These are phyloP conservation scores for Peromyscus polionotus DNA, from an alignment of 2,113 vertebrate species.

Conservation along the genomic window DNA sequence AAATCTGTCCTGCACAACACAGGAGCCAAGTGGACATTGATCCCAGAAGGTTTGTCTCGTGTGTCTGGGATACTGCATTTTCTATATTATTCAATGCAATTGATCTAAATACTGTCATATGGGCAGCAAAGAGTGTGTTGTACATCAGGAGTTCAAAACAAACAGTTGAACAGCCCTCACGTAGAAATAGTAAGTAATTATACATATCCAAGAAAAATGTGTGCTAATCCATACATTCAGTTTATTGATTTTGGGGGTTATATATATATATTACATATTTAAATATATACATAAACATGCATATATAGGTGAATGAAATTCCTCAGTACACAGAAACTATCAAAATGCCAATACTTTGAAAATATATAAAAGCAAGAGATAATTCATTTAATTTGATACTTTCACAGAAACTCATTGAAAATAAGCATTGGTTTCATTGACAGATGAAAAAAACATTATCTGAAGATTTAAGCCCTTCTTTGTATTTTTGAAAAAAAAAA, in stretches of 20 bases:
- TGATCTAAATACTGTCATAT: background rate
- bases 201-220: background rate
- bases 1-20: background rate
- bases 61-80: background rate
- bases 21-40: fast-evolving
- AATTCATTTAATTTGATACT: conserved; percentile 23
- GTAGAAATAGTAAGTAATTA: conserved; percentile 32
- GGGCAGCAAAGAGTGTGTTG: background rate
- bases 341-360: background rate
- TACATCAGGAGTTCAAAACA: background rate
- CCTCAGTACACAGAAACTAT: background rate
- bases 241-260: background rate
- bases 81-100: background rate
- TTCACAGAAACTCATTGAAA: conserved; percentile 48
- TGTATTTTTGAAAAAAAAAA: conserved; percentile 15
- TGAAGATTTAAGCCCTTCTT: conserved; percentile 40
- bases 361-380: conserved; percentile 6
- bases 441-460: background rate
- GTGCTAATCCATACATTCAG: background rate
- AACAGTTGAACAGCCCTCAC: background rate
- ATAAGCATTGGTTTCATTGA: background rate
- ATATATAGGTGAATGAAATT: background rate
- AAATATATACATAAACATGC: background rate
- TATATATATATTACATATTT: background rate
- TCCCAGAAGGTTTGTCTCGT: background rate